Percentiles rank a stretch among this genome's conserved stretches.
phyloP scores from a whole-genome alignment of 2,113 vertebrate genomes.

The Platysteira castanea region DNA sequence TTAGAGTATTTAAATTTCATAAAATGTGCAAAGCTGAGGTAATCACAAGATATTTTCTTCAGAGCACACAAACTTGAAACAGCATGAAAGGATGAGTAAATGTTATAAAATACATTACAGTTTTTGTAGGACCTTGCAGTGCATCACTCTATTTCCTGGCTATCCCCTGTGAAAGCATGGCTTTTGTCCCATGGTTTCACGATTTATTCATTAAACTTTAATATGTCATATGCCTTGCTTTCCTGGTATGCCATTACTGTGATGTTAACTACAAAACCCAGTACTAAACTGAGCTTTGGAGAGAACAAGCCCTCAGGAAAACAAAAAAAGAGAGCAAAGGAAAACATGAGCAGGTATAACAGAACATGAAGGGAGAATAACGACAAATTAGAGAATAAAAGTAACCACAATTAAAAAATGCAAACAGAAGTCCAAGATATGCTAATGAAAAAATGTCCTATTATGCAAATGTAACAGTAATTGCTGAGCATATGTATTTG shows the following conservation, averaged over 20 bases:
- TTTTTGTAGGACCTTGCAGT: not conserved
- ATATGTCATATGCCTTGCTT: not conserved
- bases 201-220: constrained; percentile 24
- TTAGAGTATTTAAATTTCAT: not conserved
- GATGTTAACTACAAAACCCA: constrained; percentile 13
- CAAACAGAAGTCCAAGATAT: constrained; percentile 47
- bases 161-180: not conserved
- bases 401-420: constrained; percentile 31
- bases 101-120: not conserved
- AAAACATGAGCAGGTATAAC: not conserved
- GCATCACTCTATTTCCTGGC: not conserved
- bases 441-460: constrained; percentile 52
- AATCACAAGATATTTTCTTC: not conserved
- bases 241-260: not conserved
- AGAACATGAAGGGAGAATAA: not conserved
- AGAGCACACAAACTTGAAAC: not conserved
- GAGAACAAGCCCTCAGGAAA: not conserved
- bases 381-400: constrained; percentile 8
- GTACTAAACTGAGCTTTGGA: not conserved
- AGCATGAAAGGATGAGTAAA: not conserved
- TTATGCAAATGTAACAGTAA: constrained; percentile 59
- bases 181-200: not conserved
- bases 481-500: constrained; percentile 61
- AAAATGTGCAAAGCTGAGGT: not conserved
- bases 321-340: not conserved